Conservation (phyloP, 2,797 vertebrate genomes). For the Spizella passerina region DNA sequence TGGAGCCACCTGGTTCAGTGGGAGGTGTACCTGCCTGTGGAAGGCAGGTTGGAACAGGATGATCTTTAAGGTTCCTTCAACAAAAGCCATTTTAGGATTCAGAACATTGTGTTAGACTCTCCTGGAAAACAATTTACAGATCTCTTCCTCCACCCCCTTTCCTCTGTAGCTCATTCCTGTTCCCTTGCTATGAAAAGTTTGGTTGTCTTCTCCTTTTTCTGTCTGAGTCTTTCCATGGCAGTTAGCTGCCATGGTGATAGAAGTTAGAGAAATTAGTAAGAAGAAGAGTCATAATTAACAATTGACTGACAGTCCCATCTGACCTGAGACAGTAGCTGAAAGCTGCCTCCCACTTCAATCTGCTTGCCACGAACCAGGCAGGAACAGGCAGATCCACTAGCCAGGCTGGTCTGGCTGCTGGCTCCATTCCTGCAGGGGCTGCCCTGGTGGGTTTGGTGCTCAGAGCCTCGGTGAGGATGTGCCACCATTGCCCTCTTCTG, state of each 20-base stretch:
- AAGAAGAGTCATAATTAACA: slow-evolving; percentile 68
- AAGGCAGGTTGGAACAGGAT: not conserved
- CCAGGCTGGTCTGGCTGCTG: slow-evolving; percentile 39
- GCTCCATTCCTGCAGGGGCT: not conserved
- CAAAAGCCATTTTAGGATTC: not conserved
- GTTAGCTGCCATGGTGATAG: slow-evolving; percentile 69
- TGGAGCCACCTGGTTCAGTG: not conserved
- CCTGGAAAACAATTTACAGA: not conserved
- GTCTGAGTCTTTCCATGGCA: slow-evolving; percentile 45
- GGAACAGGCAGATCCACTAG: slow-evolving; percentile 30
- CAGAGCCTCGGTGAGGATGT: not conserved
- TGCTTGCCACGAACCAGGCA: slow-evolving; percentile 59
- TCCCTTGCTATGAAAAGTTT: slow-evolving; percentile 45
- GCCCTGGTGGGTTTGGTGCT: slow-evolving; percentile 30
- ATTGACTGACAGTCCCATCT: slow-evolving; percentile 70
- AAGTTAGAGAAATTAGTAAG: slow-evolving; percentile 69
- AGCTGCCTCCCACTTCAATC: slow-evolving; percentile 67
- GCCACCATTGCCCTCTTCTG: slow-evolving; percentile 68
- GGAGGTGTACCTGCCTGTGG: not conserved
- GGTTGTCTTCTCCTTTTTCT: slow-evolving; percentile 64
- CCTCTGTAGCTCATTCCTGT: slow-evolving; percentile 4
- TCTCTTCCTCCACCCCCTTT: slow-evolving; percentile 9
- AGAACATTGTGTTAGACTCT: not conserved
- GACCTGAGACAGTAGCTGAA: slow-evolving; percentile 65
- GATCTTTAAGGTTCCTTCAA: not conserved